phyloP scores from a whole-genome alignment of 2,888 invertebrate species.

The Hedychridium roseum region DNA sequence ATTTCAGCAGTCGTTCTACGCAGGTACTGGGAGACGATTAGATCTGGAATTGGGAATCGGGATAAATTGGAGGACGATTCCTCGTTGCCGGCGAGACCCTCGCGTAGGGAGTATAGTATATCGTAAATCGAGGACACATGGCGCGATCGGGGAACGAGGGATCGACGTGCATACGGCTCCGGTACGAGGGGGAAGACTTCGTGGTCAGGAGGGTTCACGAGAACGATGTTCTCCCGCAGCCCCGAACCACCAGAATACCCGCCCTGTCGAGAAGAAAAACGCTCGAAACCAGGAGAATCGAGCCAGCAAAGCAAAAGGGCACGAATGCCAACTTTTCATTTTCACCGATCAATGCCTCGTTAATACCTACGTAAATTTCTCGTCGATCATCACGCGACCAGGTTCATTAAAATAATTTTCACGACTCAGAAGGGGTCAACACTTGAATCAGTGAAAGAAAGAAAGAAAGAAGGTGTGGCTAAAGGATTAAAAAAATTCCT shows the following conservation, averaged over 20 bases:
- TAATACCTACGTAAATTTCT: too few relatives aligned
- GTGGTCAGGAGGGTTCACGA: too few relatives aligned
- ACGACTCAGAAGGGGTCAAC: not conserved
- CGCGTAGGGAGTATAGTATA: not conserved
- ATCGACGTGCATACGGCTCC: not conserved
- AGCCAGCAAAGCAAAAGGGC: not conserved
- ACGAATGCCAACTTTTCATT: too few relatives aligned
- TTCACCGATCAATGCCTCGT: too few relatives aligned
- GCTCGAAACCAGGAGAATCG: not conserved
- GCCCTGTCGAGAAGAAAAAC: too few relatives aligned
- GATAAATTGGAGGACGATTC: not conserved
- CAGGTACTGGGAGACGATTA: too few relatives aligned
- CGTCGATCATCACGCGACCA: too few relatives aligned
- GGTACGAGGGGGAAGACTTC: too few relatives aligned
- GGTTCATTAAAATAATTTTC: too few relatives aligned
- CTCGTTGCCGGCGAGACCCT: not conserved
- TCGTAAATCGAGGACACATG: constrained; percentile 9
- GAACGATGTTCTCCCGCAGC: too few relatives aligned
- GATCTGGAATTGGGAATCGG: not conserved
- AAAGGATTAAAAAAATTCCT: not conserved
- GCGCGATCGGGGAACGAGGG: not conserved
- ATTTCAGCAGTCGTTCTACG: too few relatives aligned
- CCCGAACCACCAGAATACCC: too few relatives aligned
- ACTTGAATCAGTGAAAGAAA: not conserved
- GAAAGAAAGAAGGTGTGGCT: not conserved